Percentiles rank a stretch among this genome's conserved stretches.
Conservation (phyloP, 2,888 invertebrate species). For the Crematogaster levior region DNA sequence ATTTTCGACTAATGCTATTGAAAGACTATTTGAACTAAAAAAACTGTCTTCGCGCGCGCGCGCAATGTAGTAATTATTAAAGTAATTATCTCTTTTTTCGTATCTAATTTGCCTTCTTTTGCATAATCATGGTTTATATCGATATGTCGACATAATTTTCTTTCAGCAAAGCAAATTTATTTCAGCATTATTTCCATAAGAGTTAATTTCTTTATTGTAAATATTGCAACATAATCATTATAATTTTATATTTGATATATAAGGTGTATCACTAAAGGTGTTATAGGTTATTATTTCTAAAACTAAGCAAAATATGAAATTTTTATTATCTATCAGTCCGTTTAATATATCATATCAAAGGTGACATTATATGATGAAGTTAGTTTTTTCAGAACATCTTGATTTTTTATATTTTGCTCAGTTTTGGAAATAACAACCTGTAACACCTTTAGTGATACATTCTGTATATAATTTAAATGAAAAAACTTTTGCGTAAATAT, state of each 20-base stretch:
- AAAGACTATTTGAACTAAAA: not conserved
- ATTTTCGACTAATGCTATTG: not conserved
- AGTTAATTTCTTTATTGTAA: not conserved
- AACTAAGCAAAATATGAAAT: no score
- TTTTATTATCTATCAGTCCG: no score
- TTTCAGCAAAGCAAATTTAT: not conserved
- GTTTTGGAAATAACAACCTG: no score
- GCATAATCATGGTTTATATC: not conserved
- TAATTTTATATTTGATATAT: conserved; percentile 2
- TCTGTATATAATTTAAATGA: not conserved
- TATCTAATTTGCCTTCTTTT: not conserved
- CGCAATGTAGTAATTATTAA: not conserved
- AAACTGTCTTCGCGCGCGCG: not conserved
- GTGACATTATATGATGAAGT: no score
- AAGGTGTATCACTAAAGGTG: no score
- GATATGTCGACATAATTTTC: not conserved
- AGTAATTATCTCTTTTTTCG: not conserved
- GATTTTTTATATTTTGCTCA: no score
- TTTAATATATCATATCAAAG: no score
- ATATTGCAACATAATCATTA: not conserved
- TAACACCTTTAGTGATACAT: no score
- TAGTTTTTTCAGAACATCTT: no score
- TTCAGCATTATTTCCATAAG: not conserved
- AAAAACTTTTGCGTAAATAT: not conserved
- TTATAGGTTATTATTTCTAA: no score